Evolutionary conservation across 2,888 invertebrate genomes (phyloP), one percentile per base, ranked within the genome.

Genomic region (Drosophila formosana): DNA sequence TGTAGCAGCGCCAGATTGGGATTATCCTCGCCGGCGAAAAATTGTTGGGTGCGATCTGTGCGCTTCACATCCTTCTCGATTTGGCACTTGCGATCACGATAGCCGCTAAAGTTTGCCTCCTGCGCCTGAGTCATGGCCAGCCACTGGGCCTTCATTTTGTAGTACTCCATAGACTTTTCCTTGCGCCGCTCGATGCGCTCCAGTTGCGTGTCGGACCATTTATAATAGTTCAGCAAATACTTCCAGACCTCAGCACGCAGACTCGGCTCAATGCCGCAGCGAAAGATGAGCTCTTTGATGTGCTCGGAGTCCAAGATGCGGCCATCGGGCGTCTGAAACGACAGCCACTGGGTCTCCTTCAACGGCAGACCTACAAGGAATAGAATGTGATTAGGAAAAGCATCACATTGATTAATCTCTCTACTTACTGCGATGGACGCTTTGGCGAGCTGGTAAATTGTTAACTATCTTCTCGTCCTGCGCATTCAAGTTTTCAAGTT

Each of bases 61-160:
- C 99, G 94, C 76, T 97, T 97, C 0, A 99, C 99, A 92, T 99
- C 99, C 92, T 99, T 99, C 88, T 99, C 99, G 58, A 99, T 98
- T 63, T 99, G 94, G 90, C 96, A 97, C 93, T 98, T 98, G 78
- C 97, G 94, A 85, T 99, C 98, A 64, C 97, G 94, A 91, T 96
- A 97, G 81, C 96, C 96, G 2, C 96, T 94, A 92, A 99, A 99
- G 77, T 97, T 95, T 1, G 94, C 94, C 91, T 99, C 98, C 92
- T 99, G 99, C 0, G 95, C 95, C 13, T 95, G 94, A 0, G 96
- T 96, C 93, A 99, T 97, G 0, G 97, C 96, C 75, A 96, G 95
- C 99, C 99, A 99, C 91, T 99, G 99, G 23, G 97, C 94, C 91
- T 99, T 99, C 98, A 99, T 98, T 50, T 95, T 95, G 92, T 96